These are phyloP conservation scores for Denticeps clupeoides DNA, from an alignment of 2,797 vertebrate genomes.

Conservation along the genomic window DNA sequence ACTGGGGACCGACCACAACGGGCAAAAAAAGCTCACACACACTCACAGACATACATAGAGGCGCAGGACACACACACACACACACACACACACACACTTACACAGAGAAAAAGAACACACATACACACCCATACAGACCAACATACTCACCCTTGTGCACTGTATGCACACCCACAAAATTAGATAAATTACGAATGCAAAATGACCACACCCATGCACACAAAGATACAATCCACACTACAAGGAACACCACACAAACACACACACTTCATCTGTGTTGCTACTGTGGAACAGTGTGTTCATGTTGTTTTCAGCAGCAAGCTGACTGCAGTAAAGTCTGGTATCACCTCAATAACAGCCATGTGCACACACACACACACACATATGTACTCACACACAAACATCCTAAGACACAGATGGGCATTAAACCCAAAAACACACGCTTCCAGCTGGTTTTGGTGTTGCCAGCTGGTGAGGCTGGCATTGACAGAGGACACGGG, in stretches of 20 bases:
- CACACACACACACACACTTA: constrained; percentile 9
- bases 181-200: constrained; percentile 11
- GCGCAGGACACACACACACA: constrained; percentile 23
- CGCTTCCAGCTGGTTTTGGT: constrained; percentile 16
- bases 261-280: no score
- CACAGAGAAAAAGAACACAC: background rate
- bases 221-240: constrained; percentile 2
- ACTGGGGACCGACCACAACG: constrained; percentile 30
- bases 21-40: constrained; percentile 11
- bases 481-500: background rate
- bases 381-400: constrained; percentile 18
- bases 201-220: constrained; percentile 20
- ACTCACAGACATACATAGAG: constrained; percentile 6
- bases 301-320: no score
- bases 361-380: constrained; percentile 13
- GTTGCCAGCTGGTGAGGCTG: constrained; percentile 1
- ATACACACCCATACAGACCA: background rate
- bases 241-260: constrained; percentile 9
- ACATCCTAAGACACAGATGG: constrained; percentile 21
- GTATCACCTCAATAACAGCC: background rate
- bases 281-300: no score
- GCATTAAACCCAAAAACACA: constrained; percentile 22
- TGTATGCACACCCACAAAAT: background rate
- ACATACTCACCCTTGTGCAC: background rate
- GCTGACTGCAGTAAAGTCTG: background rate